These are phyloP conservation scores for Notarius lentiginosus DNA, from an alignment of 2,113 vertebrate genomes.

Conservation along the genomic window DNA sequence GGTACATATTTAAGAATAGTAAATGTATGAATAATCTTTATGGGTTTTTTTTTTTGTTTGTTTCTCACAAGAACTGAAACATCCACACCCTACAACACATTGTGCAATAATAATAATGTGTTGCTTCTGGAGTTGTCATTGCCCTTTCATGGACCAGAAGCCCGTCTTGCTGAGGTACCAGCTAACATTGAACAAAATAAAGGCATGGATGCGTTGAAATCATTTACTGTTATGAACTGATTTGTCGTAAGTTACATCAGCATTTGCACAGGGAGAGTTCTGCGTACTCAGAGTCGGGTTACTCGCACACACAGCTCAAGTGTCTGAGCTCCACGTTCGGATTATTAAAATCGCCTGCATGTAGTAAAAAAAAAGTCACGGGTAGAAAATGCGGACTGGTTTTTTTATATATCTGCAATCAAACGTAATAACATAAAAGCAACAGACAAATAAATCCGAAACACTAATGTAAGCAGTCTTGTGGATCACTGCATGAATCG, in stretches of 20 bases:
- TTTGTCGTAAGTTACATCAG: neutral
- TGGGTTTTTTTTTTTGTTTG: constrained; percentile 14
- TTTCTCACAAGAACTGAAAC: neutral
- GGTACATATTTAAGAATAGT: neutral
- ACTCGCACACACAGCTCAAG: neutral
- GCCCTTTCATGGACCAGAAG: neutral
- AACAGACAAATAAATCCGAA: too few relatives aligned
- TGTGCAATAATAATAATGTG: neutral
- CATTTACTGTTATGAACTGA: neutral
- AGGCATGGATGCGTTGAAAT: neutral
- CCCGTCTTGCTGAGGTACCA: neutral
- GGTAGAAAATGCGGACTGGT: too few relatives aligned
- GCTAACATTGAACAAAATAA: constrained; percentile 8
- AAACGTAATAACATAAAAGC: too few relatives aligned
- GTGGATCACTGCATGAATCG: too few relatives aligned
- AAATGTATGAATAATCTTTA: constrained; percentile 29
- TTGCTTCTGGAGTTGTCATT: neutral
- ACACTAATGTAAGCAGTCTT: too few relatives aligned
- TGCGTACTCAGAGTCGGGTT: neutral
- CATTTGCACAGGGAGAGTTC: neutral
- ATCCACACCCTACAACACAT: neutral
- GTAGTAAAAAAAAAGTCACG: too few relatives aligned
- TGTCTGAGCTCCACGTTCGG: too few relatives aligned
- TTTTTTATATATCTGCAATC: too few relatives aligned
- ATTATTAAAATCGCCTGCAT: too few relatives aligned